Evolutionary conservation across 2,113 vertebrate species (phyloP), one percentile per base, ranked within the genome.

Genomic region (Todiramphus chloris): DNA sequence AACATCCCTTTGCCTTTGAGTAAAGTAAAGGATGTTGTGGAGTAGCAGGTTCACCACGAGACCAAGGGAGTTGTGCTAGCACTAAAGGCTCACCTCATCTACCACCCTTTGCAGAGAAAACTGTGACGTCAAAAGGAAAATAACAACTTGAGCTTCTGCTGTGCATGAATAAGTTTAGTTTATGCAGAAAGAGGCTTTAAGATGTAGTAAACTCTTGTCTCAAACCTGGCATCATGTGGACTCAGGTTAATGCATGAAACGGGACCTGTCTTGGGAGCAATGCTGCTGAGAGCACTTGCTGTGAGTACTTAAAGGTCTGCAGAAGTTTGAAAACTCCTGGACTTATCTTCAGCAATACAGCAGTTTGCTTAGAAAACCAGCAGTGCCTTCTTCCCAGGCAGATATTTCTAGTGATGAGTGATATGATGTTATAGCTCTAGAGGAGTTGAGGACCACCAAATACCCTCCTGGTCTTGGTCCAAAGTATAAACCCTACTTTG

Each of bases 171-270:
- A 14, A 43, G 31, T 46, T 80, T 13, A 1, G 39, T 63, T 94
- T 67, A n/a, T 83, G 12, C 16, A 44, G 41, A 43, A 67, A 90
- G 37, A 76, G 37, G 53, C 31, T 85, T 44, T 41, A n/a, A 13
- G 25, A 5, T 0, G 30, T 19, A 31, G 25, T 18, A 46, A 76
- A 79, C 43, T 89, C 48, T 28, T 50, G 21, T 31, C 73, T 63
- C 39, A 64, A 58, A 23, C 4, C 33, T 58, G 68, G 27, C 73
- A 60, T 33, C 2, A 1, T 2, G 31, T 41, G 44, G 66, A 30
- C 20, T 64, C 43, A 44, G 62, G 25, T 6, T 24, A 86, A 56
- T 0, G 0, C 1, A 8, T 10, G 58, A 50, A 63, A 83, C 0
- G 4, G 46, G 91, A 87, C 33, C 41, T 56, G 24, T 17, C 20